These are phyloP conservation scores for Hozukius guyotensis DNA, from an alignment of 2,797 vertebrate species.

Conservation along the genomic window DNA sequence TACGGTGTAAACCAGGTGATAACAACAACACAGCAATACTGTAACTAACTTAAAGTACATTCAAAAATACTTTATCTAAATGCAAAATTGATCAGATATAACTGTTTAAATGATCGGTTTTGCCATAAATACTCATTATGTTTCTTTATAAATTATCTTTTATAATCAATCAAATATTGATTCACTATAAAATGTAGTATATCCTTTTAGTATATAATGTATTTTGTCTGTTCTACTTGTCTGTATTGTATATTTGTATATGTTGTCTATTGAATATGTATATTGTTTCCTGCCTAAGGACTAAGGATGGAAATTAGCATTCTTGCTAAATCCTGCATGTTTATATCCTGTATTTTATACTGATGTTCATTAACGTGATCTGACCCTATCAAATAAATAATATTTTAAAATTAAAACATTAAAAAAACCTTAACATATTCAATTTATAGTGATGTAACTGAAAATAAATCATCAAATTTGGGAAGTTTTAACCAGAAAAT, in stretches of 20 bases:
- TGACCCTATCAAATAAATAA: too few relatives aligned
- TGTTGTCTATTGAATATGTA: too few relatives aligned
- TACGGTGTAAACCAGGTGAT: not conserved
- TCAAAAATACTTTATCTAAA: not conserved
- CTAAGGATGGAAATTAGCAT: too few relatives aligned
- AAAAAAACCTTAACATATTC: not conserved
- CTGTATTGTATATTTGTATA: too few relatives aligned
- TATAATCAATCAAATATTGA: not conserved
- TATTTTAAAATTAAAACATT: not conserved
- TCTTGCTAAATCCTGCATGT: too few relatives aligned
- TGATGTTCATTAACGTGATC: too few relatives aligned
- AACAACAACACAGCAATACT: not conserved
- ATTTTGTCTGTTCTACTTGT: too few relatives aligned
- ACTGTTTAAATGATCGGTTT: not conserved
- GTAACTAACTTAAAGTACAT: too few relatives aligned
- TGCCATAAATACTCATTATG: not conserved
- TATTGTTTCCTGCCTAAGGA: too few relatives aligned
- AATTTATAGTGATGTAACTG: not conserved
- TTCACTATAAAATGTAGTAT: too few relatives aligned
- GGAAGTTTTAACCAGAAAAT: too few relatives aligned
- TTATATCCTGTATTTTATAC: too few relatives aligned
- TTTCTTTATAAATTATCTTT: not conserved
- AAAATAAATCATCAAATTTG: not conserved
- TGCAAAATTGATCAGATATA: not conserved
- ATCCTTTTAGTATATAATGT: rapidly evolving